Percentiles rank a stretch among this genome's conserved stretches.
These are phyloP conservation scores for Bambusicola thoracicus DNA, from an alignment of 2,113 vertebrate species.

Conservation along the genomic window DNA sequence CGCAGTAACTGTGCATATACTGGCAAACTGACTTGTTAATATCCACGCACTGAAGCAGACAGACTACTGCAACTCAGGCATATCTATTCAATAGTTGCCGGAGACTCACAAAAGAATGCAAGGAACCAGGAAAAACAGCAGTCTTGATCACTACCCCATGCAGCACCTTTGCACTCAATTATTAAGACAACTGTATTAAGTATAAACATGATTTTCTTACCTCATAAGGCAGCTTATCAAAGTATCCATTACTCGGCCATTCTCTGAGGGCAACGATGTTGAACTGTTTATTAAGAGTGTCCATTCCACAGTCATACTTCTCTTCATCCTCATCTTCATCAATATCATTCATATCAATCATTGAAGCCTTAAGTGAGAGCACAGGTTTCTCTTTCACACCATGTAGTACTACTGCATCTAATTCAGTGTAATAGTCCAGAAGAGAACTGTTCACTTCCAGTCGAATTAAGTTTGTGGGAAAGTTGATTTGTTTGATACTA, in stretches of 20 bases:
- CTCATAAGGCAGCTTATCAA: slow-evolving; percentile 98
- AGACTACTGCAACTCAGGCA: not conserved
- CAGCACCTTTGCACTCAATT: not conserved
- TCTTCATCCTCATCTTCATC: slow-evolving; percentile 92
- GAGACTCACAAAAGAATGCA: not conserved
- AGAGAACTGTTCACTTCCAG: slow-evolving; percentile 96
- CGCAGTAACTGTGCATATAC: not conserved
- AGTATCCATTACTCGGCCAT: slow-evolving; percentile 90
- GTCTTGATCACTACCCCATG: not conserved
- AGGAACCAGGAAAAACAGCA: not conserved
- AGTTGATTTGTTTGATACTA: slow-evolving; percentile 91
- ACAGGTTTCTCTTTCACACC: slow-evolving; percentile 91
- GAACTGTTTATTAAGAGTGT: slow-evolving; percentile 81
- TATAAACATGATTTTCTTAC: slow-evolving; percentile 74
- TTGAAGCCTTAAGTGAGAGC: slow-evolving; percentile 88
- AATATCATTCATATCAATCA: slow-evolving; percentile 89
- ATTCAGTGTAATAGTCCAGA: slow-evolving; percentile 95
- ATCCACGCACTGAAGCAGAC: not conserved
- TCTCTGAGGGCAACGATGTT: slow-evolving; percentile 80
- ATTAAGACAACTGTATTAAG: not conserved
- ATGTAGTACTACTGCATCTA: slow-evolving; percentile 94
- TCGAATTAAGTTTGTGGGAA: slow-evolving; percentile 94
- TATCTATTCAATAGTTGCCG: not conserved
- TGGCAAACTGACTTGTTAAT: not conserved
- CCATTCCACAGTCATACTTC: slow-evolving; percentile 80